Conservation (phyloP, 2,113 vertebrate species). For the Odontesthes bonariensis region DNA sequence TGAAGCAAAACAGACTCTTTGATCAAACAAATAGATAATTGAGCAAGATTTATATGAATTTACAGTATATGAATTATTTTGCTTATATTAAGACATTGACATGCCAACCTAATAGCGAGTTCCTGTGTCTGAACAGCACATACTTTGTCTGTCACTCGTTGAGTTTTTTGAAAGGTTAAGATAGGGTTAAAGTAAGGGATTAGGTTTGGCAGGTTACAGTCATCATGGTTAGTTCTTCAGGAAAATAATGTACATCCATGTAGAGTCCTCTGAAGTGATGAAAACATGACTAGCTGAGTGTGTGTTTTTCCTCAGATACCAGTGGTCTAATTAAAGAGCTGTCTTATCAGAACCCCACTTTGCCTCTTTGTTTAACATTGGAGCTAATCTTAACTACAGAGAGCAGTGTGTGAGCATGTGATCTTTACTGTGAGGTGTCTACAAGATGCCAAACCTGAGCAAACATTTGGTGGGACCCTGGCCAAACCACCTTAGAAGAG, state of each 20-base stretch:
- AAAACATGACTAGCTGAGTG: background rate
- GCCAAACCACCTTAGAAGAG: constrained; percentile 25
- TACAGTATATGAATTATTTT: no score
- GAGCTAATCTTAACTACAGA: constrained; percentile 68
- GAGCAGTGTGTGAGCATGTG: constrained; percentile 36
- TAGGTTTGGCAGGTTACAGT: background rate
- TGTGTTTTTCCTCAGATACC: constrained; percentile 43
- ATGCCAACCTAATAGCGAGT: no score
- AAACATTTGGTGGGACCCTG: constrained; percentile 47
- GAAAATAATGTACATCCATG: background rate
- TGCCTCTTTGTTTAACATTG: constrained; percentile 75
- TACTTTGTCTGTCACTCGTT: no score
- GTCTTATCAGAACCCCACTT: constrained; percentile 63
- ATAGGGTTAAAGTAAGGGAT: background rate
- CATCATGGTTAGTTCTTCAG: background rate
- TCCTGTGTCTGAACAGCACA: no score
- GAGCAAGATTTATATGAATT: no score
- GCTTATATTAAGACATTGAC: no score
- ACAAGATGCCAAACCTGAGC: constrained; percentile 58
- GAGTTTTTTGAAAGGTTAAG: no score
- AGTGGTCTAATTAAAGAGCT: constrained; percentile 74
- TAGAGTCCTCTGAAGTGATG: constrained; percentile 10
- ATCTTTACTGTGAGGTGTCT: constrained; percentile 50
- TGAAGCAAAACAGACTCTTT: no score
- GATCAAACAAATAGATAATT: no score